Conservation (phyloP, 2,797 vertebrate genomes). For the Ctenosaura bakeri region DNA sequence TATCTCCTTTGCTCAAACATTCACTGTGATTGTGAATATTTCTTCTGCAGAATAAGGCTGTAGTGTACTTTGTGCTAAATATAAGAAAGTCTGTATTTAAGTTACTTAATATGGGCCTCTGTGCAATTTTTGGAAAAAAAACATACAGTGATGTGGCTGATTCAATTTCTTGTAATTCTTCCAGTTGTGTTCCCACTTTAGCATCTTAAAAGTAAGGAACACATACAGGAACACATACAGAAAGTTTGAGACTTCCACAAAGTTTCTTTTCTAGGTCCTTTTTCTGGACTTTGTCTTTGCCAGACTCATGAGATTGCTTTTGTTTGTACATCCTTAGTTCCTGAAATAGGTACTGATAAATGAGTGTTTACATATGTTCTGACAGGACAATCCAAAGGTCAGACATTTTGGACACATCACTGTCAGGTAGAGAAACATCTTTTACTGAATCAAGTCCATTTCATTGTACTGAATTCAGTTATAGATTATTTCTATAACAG, state of each 20-base stretch:
- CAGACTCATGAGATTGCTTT: neutral
- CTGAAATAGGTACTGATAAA: slow-evolving; percentile 8
- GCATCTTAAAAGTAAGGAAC: neutral
- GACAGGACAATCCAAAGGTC: slow-evolving; percentile 14
- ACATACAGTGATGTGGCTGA: neutral
- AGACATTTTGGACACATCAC: slow-evolving; percentile 10
- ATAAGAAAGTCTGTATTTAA: neutral
- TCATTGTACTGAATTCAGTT: neutral
- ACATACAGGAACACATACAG: neutral
- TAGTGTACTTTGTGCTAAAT: neutral
- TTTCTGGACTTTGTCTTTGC: slow-evolving; percentile 4
- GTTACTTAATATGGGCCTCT: no score
- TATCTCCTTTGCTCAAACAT: neutral
- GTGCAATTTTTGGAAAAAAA: no score
- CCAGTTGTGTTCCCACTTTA: neutral
- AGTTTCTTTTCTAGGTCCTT: neutral
- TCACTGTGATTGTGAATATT: neutral
- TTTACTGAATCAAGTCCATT: neutral
- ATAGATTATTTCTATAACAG: neutral
- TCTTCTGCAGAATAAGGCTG: neutral
- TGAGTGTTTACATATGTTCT: slow-evolving; percentile 14
- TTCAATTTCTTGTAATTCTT: neutral
- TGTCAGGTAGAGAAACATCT: slow-evolving; percentile 8
- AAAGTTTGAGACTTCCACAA: neutral
- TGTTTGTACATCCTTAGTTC: slow-evolving; percentile 2